Percentiles rank a stretch among this genome's conserved stretches.
These are phyloP conservation scores for Aepyceros melampus DNA, from an alignment of 2,113 vertebrate genomes.

Conservation along the genomic window DNA sequence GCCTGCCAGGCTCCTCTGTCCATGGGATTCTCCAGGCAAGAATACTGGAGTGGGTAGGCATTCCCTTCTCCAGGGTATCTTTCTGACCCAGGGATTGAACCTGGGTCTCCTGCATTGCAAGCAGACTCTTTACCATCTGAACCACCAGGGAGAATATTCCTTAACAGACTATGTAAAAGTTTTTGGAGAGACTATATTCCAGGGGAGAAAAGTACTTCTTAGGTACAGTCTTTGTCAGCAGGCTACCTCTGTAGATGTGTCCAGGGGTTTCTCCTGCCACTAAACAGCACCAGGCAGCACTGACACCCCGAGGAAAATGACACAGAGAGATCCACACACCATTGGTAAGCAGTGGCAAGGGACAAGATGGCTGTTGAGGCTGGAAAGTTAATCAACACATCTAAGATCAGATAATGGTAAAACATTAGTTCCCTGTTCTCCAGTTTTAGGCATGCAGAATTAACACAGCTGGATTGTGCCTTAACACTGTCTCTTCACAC, in stretches of 20 bases:
- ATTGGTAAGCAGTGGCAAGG: neutral
- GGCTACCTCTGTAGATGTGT: neutral
- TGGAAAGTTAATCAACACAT: neutral
- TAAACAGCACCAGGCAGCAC: neutral
- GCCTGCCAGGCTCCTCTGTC: neutral
- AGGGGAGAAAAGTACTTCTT: neutral
- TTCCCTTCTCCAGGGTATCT: neutral
- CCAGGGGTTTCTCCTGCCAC: neutral
- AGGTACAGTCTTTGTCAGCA: neutral
- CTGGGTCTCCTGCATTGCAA: neutral
- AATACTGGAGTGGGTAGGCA: neutral
- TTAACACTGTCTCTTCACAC: neutral
- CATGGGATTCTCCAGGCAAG: neutral
- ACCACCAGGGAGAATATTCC: neutral
- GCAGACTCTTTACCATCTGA: neutral
- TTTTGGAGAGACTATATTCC: neutral
- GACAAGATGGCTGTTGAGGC: rapidly evolving
- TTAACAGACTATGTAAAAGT: neutral
- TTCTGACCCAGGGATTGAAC: neutral
- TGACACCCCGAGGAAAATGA: neutral
- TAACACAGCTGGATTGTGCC: no score
- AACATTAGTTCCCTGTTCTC: neutral
- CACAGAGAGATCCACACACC: neutral
- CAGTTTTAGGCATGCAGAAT: neutral
- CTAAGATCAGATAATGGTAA: neutral